phyloP scores from a whole-genome alignment of 2,797 vertebrate genomes.

The Echeneis naucrates region DNA sequence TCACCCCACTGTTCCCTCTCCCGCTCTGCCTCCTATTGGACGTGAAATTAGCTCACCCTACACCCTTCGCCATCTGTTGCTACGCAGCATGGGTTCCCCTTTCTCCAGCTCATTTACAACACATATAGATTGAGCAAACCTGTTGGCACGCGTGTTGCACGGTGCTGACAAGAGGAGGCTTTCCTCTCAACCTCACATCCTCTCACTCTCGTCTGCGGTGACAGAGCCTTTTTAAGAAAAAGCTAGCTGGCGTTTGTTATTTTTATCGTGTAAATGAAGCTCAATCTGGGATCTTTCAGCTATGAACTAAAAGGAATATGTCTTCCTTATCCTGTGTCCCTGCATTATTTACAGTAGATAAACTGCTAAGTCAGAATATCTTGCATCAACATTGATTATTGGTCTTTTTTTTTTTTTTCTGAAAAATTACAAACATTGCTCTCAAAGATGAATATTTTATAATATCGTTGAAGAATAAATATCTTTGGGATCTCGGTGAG shows the following conservation, averaged over 20 bases:
- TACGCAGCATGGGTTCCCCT: constrained; percentile 1
- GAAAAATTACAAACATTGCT: not conserved
- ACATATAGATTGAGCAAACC: constrained; percentile 3
- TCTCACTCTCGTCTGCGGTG: constrained; percentile 13
- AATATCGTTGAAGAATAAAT: no score
- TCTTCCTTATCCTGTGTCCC: not conserved
- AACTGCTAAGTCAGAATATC: not conserved
- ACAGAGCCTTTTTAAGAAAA: constrained; percentile 49
- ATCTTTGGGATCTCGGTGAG: not conserved
- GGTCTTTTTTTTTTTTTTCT: not conserved
- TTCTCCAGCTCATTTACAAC: not conserved
- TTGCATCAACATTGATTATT: no score
- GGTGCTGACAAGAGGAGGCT: not conserved
- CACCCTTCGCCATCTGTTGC: constrained; percentile 19
- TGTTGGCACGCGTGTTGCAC: not conserved
- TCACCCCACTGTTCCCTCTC: constrained; percentile 34
- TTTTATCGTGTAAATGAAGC: constrained; percentile 44
- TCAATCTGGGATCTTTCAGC: constrained; percentile 22
- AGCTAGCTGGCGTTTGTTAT: constrained; percentile 59
- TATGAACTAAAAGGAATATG: constrained; percentile 9
- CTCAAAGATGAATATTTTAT: not conserved
- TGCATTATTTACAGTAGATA: not conserved
- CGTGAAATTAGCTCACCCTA: constrained; percentile 36
- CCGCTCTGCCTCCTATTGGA: constrained; percentile 37
- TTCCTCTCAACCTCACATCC: not conserved